These are phyloP conservation scores for Tachycineta bicolor DNA, from an alignment of 2,113 vertebrate genomes.

Conservation along the genomic window DNA sequence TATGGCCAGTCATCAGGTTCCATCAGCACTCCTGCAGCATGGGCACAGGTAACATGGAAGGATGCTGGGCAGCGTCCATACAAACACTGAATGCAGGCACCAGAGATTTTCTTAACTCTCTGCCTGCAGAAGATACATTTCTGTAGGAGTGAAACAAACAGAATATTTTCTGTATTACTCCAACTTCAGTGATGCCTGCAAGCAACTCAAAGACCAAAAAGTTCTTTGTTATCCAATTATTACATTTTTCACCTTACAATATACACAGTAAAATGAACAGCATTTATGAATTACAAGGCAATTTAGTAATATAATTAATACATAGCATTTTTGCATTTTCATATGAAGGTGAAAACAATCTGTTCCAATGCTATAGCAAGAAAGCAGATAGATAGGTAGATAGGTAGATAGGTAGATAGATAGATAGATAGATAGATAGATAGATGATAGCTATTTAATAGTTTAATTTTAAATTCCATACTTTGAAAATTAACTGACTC, in stretches of 20 bases:
- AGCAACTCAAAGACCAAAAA: neutral
- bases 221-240: neutral
- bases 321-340: neutral
- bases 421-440: neutral
- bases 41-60: constrained; percentile 96
- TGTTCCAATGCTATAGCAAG: neutral
- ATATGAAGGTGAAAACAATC: constrained; percentile 8
- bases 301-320: neutral
- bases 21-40: constrained; percentile 91
- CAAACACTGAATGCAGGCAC: constrained; percentile 95
- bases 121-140: constrained; percentile 93
- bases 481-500: constrained; percentile 3
- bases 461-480: constrained; percentile 9
- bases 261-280: neutral
- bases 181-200: neutral
- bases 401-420: neutral
- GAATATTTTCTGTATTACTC: neutral
- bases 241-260: neutral
- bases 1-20: constrained; percentile 94
- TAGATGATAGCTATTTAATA: neutral
- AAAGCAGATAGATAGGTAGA: neutral
- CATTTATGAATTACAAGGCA: neutral
- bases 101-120: constrained; percentile 84
- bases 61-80: constrained; percentile 90
- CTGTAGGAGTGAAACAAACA: constrained; percentile 72